phyloP scores from a whole-genome alignment of 2,797 vertebrate species.

The Gadopsis bispinosus region DNA sequence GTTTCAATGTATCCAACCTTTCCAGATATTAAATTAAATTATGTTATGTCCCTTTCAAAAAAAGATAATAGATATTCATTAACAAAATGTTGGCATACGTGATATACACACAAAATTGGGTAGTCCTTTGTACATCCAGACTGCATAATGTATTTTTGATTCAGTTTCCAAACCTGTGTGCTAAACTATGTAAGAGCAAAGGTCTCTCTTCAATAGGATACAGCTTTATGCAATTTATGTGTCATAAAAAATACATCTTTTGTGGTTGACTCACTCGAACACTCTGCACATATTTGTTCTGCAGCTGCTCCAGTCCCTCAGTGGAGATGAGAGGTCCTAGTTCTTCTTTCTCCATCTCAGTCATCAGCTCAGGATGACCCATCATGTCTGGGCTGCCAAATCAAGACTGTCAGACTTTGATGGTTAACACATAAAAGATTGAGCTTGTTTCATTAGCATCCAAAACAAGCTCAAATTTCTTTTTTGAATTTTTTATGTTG shows the following conservation, averaged over 20 bases:
- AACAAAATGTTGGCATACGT: not conserved
- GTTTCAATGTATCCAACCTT: not conserved
- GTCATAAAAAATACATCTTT: not conserved
- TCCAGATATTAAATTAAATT: not conserved
- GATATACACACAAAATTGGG: not conserved
- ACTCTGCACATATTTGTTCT: conserved; percentile 90
- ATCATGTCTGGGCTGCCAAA: conserved; percentile 92
- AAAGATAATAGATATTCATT: not conserved
- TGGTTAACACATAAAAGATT: not conserved
- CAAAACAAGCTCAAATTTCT: not conserved
- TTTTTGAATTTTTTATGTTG: not conserved
- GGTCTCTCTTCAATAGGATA: not conserved
- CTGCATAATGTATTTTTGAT: not conserved
- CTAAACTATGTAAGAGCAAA: not conserved
- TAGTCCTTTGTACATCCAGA: not conserved
- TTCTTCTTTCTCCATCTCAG: conserved; percentile 86
- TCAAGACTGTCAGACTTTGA: conserved; percentile 17
- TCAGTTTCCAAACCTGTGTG: not conserved
- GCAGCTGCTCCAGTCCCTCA: conserved; percentile 90
- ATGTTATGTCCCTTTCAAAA: not conserved
- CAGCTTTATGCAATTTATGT: not conserved
- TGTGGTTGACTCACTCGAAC: conserved; percentile 85
- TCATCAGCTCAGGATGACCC: conserved; percentile 88
- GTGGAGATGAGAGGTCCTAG: conserved; percentile 89
- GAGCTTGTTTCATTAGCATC: not conserved